These are phyloP conservation scores for Merodon equestris DNA, from an alignment of 2,888 invertebrate genomes.

Conservation along the genomic window DNA sequence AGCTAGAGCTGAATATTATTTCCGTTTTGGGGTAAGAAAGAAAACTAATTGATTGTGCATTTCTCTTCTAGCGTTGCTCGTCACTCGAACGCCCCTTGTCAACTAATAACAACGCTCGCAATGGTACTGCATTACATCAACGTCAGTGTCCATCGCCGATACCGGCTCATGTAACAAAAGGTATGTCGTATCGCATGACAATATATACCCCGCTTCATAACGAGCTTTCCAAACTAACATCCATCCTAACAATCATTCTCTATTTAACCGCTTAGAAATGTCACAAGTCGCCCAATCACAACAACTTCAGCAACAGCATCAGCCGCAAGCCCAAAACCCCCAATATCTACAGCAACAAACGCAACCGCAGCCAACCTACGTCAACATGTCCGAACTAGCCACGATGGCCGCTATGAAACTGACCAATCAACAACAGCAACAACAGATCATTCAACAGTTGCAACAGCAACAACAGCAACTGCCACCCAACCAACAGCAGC, in stretches of 20 bases:
- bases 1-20: neutral
- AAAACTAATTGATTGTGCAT: neutral
- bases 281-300: slow-evolving; percentile 72
- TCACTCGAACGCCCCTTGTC: slow-evolving; percentile 89
- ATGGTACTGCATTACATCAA: slow-evolving; percentile 78
- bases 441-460: slow-evolving; percentile 68
- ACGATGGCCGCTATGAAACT: slow-evolving; percentile 88
- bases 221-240: slow-evolving; percentile 55
- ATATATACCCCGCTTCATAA: slow-evolving; percentile 7
- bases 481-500: slow-evolving; percentile 64
- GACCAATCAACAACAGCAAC: slow-evolving; percentile 78
- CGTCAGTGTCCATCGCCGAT: slow-evolving; percentile 84
- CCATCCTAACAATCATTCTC: slow-evolving; percentile 28
- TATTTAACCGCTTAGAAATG: slow-evolving; percentile 60
- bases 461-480: slow-evolving; percentile 66
- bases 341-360: slow-evolving; percentile 68
- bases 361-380: slow-evolving; percentile 87
- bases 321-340: slow-evolving; percentile 65
- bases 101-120: slow-evolving; percentile 79
- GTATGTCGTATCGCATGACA: slow-evolving; percentile 79
- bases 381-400: slow-evolving; percentile 94
- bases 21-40: too few relatives aligned
- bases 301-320: slow-evolving; percentile 72
- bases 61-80: slow-evolving; percentile 84
- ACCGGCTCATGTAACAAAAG: slow-evolving; percentile 89